Base-by-base conservation (phyloP, 2,888 invertebrate genomes). In the Osmoderma eremita region DNA sequence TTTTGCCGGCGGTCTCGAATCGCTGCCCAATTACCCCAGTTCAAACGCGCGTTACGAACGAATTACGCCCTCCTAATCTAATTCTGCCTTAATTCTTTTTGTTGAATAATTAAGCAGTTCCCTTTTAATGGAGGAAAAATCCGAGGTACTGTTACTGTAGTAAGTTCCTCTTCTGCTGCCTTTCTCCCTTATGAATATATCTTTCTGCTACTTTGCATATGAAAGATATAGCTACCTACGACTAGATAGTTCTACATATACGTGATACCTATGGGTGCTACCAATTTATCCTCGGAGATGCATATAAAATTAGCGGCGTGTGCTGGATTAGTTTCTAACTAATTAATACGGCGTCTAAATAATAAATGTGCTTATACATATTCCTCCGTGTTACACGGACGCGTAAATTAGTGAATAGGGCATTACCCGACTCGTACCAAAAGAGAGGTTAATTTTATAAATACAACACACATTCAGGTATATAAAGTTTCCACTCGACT, bases 41-140 rank as follows among this genome's bases (percentile, higher is more conserved):
- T 78, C 76, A 77, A 77, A 58, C 42, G 78, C 79, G 79, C 77
- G 78, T 77, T 78, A 77, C 79, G 78, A 80, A 81, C 79, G 78
- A 79, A 79, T 79, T 77, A 77, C 76, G 73, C 76, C 77, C 75
- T 77, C 73, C 75, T 78, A 78, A 79, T 76, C 75, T 74, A 78
- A 78, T 78, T 78, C n/a, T 77, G 74, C 75, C 75, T 76, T 76
- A 77, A 77, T 76, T 75, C 76, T 71, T 67, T 74, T 69, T 69
- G 53, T 45, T 78, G 76, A 76, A 78, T 78, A 75, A 77, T 75
- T 77, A 69, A 78, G 71, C 69, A 69, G 70, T 67, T 73, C 73
- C 69, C 65, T 75, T 76, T 76, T 76, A 72, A 75, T 72, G 74
- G 30, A 30, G 30, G 30, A 30, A 30, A n/a, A 30, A 10, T 30